phyloP scores from a whole-genome alignment of 2,113 vertebrate genomes.

The Leucopternis melanops region DNA sequence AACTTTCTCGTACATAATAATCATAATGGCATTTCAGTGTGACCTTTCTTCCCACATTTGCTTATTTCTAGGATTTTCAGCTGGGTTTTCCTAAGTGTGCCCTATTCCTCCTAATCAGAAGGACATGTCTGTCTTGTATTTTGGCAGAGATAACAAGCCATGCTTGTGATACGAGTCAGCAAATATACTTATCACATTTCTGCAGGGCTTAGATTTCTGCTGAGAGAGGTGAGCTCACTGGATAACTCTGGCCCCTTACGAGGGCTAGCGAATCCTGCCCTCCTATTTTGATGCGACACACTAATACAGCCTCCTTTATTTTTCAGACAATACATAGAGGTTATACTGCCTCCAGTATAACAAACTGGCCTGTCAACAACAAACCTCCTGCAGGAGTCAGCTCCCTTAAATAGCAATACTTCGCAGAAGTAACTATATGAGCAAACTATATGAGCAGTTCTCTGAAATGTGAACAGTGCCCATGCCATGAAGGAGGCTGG shows the following conservation, averaged over 20 bases:
- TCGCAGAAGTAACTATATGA: accelerated
- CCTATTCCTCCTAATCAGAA: not conserved
- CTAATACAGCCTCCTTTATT: not conserved
- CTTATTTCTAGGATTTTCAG: not conserved
- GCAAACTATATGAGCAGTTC: accelerated
- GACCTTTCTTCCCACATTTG: not conserved
- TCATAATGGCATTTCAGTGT: not conserved
- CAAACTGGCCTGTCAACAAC: not conserved
- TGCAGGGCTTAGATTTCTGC: not conserved
- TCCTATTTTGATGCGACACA: not conserved
- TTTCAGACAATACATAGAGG: not conserved
- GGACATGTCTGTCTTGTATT: not conserved
- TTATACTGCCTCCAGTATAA: too few species aligned
- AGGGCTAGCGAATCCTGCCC: not conserved
- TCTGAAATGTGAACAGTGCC: accelerated
- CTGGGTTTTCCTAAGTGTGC: not conserved
- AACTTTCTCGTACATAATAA: not conserved
- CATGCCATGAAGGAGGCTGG: not conserved
- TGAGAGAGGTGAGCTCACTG: not conserved
- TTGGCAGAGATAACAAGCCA: not conserved
- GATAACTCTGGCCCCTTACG: accelerated
- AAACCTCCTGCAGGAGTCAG: too few species aligned
- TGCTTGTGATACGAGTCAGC: not conserved
- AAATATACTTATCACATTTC: not conserved
- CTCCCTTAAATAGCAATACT: not conserved